These are phyloP conservation scores for Phrynosoma blainvillii DNA, from an alignment of 2,113 vertebrate species.

Conservation along the genomic window DNA sequence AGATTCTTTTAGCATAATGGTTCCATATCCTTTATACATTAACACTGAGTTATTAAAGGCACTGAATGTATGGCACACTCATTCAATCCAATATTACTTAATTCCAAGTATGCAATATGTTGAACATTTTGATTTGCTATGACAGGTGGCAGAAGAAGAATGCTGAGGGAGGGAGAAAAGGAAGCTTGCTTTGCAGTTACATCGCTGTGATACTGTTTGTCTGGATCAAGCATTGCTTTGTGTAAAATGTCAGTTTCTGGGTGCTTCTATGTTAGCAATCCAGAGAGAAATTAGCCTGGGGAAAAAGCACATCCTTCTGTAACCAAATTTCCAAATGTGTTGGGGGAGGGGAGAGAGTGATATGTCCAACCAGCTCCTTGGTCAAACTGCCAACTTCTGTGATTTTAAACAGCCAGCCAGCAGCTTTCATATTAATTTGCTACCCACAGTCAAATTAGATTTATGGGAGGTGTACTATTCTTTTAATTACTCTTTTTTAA, in stretches of 20 bases:
- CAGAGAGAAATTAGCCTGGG: constrained; percentile 60
- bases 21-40: constrained; percentile 8
- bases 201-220: constrained; percentile 44
- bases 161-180: not conserved
- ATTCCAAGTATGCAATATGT: constrained; percentile 20
- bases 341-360: not conserved
- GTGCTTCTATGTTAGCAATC: constrained; percentile 61
- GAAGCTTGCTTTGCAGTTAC: not conserved
- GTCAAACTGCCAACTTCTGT: constrained; percentile 53
- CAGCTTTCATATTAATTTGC: constrained; percentile 46
- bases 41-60: constrained; percentile 1
- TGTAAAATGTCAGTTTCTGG: constrained; percentile 67
- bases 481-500: not conserved
- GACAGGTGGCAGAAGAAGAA: constrained; percentile 29
- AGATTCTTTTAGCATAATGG: constrained; percentile 19
- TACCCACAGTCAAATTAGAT: constrained; percentile 45
- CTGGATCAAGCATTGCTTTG: constrained; percentile 63
- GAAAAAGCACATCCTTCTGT: constrained; percentile 69
- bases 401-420: constrained; percentile 46
- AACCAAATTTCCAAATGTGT: constrained; percentile 65
- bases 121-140: constrained; percentile 39
- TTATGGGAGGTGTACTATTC: constrained; percentile 32
- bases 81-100: not conserved
- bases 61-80: not conserved
- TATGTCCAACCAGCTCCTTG: constrained; percentile 41